Base-by-base conservation (phyloP, 2,888 invertebrate genomes). In the Incurvaria masculella region DNA sequence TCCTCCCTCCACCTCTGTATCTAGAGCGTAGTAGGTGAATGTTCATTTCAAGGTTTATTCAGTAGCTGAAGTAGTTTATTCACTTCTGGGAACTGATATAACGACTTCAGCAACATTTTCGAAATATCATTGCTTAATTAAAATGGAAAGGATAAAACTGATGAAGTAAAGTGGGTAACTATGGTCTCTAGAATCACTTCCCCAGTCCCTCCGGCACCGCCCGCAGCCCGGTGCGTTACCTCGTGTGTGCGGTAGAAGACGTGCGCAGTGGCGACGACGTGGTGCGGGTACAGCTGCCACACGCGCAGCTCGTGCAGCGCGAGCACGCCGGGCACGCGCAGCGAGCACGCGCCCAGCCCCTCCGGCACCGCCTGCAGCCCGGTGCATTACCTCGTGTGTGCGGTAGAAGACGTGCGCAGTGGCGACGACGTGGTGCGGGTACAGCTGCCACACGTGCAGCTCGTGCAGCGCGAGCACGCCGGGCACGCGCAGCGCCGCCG, bases 291-390 rank as follows among this genome's bases (percentile, higher is more conserved):
- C 52, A 94, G 72, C 57, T 92, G 90, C 94, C 94, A 94, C 19
- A 94, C 88, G 62, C 94, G 94, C 40, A 94, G 80, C 69, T 94
- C 94, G 61, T 94, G 94, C 18, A 94, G 87, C 59, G 78, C 78
- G 20, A 75, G 63, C 52, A 78, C 78, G 17, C 78, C 78, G 11
- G 72, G 72, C 43, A 78, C 72, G 23, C 64, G 68, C 51, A 78
- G 57, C 2, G 66, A 69, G 53, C 74, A 72, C n/a, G 78, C 87
- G 60, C 94, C 88, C 53, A 96, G 88, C 14, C 93, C 89, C 57
- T 87, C 90, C 0, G 97, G 96, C 50, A 96, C 94, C 1, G 95
- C 96, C 72, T 97, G 95, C 18, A 97, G 81, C 1, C n/a, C n/a
- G n/a, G n/a, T n/a, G n/a, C n/a, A n/a, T n/a, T n/a, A 33, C 33